These are phyloP conservation scores for Plagodis dolabraria DNA, from an alignment of 2,888 invertebrate genomes.

Conservation along the genomic window DNA sequence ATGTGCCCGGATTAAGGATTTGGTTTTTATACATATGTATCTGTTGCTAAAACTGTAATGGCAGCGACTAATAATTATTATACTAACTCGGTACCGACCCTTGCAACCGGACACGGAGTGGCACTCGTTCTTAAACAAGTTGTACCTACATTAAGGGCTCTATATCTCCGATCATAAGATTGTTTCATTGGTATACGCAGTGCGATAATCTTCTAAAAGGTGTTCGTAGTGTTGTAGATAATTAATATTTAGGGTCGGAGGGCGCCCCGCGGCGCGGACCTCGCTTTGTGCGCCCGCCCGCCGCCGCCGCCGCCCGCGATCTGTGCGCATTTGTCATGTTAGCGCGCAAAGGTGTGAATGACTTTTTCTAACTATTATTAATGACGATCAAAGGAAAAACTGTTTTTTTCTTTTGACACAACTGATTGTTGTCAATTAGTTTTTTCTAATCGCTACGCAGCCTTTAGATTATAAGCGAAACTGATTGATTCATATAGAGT, in stretches of 20 bases:
- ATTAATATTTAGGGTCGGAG: conserved; percentile 80
- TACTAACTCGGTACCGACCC: too few species aligned
- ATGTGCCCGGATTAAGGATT: too few species aligned
- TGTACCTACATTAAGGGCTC: too few species aligned
- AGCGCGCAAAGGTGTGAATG: conserved; percentile 83
- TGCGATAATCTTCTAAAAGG: conserved; percentile 82
- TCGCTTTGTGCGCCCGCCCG: conserved; percentile 58
- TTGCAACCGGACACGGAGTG: too few species aligned
- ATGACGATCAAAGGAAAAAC: conserved; percentile 83
- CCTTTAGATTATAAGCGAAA: conserved; percentile 72
- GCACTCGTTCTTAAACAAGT: too few species aligned
- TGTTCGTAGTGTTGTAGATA: conserved; percentile 80
- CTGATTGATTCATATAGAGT: conserved; percentile 73
- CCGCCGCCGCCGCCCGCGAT: conserved; percentile 35
- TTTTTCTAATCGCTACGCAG: conserved; percentile 63
- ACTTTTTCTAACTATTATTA: conserved; percentile 81
- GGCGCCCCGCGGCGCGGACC: conserved; percentile 77
- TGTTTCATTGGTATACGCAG: conserved; percentile 67
- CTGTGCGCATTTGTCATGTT: conserved; percentile 79
- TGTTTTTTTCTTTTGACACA: conserved; percentile 77
- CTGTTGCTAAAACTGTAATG: too few species aligned
- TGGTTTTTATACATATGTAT: too few species aligned
- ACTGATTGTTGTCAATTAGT: conserved; percentile 84
- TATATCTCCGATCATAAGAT: conserved; percentile 71
- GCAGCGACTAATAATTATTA: too few species aligned